phyloP scores from a whole-genome alignment of 2,888 invertebrate species.

The Drosophila paracracens region DNA sequence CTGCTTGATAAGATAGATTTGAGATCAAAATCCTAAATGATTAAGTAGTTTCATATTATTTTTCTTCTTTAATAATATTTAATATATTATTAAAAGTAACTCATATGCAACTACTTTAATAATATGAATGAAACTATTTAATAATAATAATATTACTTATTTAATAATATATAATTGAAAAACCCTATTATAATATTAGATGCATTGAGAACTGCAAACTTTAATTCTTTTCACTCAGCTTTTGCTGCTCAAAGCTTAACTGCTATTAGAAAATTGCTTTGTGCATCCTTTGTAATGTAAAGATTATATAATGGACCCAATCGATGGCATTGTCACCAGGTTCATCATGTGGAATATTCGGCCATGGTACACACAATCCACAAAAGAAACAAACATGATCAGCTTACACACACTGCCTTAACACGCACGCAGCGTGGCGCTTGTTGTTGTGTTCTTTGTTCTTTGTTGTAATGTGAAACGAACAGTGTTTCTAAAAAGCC shows the following conservation, averaged over 20 bases:
- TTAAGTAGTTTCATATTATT: not conserved
- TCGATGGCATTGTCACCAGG: not conserved
- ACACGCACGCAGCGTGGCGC: conserved; percentile 84
- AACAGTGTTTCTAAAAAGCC: conserved; percentile 84
- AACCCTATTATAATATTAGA: not conserved
- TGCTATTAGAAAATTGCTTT: not conserved
- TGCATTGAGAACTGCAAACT: not conserved
- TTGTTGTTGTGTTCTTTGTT: conserved; percentile 83
- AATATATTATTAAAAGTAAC: not conserved
- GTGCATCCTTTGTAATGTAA: not conserved
- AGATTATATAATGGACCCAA: not conserved
- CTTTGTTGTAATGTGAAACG: conserved; percentile 63
- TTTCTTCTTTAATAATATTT: not conserved
- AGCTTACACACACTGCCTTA: conserved; percentile 62
- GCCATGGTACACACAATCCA: not conserved
- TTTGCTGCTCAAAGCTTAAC: not conserved
- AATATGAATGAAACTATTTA: not conserved
- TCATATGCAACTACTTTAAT: not conserved
- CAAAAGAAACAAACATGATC: conserved; percentile 6
- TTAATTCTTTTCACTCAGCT: not conserved
- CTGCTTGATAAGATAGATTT: not conserved
- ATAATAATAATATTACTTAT: not conserved
- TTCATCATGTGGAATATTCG: not conserved
- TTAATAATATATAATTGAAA: not conserved
- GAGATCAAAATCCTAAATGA: not conserved